These are phyloP conservation scores for Strix occidentalis DNA, from an alignment of 2,797 vertebrate genomes.

Conservation along the genomic window DNA sequence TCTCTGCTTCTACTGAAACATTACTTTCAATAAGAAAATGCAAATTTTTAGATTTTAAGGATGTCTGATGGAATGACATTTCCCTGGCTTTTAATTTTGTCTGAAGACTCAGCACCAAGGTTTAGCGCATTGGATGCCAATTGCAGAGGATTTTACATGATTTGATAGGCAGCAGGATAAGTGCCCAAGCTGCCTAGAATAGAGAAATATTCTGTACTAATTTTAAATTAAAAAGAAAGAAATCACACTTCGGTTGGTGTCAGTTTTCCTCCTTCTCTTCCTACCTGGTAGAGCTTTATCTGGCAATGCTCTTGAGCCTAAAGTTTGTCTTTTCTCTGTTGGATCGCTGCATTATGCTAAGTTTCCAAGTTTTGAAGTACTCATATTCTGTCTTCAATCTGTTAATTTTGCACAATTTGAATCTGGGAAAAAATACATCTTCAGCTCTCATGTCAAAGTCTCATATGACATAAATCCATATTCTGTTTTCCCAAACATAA, in stretches of 20 bases:
- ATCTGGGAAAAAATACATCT: background rate
- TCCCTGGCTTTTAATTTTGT: conserved; percentile 25
- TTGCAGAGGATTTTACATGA: background rate
- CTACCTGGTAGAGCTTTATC: background rate
- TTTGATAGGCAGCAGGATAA: conserved; percentile 5
- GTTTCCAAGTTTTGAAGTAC: background rate
- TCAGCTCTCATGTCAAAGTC: background rate
- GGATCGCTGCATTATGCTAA: background rate
- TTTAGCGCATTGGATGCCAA: background rate
- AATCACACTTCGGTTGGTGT: background rate
- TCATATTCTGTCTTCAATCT: background rate
- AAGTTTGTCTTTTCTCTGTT: conserved; percentile 30
- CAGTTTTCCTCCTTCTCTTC: background rate
- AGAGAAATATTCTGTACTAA: background rate
- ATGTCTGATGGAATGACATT: background rate
- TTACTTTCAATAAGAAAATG: background rate
- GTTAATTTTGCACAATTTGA: background rate
- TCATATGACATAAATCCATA: background rate
- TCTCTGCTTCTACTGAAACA: background rate
- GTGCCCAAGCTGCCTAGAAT: background rate
- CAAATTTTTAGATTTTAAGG: background rate
- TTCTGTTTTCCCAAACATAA: background rate
- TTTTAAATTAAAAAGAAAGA: conserved; percentile 6
- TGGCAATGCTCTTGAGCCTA: background rate
- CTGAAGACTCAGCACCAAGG: background rate